These are phyloP conservation scores for Anableps anableps DNA, from an alignment of 2,797 vertebrate genomes.

Conservation along the genomic window DNA sequence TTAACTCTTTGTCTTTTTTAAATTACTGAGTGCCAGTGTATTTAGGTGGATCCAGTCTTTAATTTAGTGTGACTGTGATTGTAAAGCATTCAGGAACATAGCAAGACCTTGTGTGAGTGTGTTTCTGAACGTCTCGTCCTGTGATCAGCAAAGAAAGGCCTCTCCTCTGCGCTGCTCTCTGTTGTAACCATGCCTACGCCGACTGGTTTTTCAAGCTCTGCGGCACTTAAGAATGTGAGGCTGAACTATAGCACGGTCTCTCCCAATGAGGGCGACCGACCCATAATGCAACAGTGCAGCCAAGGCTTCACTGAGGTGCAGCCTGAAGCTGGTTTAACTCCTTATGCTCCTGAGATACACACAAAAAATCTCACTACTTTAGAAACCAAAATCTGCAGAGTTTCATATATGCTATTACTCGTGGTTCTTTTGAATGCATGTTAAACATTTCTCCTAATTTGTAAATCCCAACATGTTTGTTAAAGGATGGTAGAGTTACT, in stretches of 20 bases:
- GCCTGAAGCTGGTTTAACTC: constrained; percentile 57
- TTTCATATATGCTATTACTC: background rate
- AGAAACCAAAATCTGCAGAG: background rate
- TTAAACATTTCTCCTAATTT: background rate
- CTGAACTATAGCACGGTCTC: constrained; percentile 60
- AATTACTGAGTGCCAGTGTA: constrained; percentile 19
- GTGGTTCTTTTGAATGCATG: background rate
- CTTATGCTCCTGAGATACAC: constrained; percentile 12
- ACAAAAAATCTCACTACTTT: background rate
- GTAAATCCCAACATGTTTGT: background rate
- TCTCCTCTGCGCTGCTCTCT: constrained; percentile 78
- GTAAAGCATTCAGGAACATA: constrained; percentile 8
- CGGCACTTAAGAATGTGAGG: constrained; percentile 74
- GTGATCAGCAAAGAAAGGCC: constrained; percentile 66
- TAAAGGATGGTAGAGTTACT: background rate
- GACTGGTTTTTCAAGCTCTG: constrained; percentile 92
- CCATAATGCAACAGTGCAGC: constrained; percentile 56
- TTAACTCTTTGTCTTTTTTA: constrained; percentile 22
- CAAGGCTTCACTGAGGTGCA: constrained; percentile 30
- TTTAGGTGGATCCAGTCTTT: constrained; percentile 23
- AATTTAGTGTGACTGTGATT: constrained; percentile 15
- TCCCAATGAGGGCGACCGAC: constrained; percentile 49
- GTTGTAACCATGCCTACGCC: constrained; percentile 79
- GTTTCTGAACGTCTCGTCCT: constrained; percentile 44
- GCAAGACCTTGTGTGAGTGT: constrained; percentile 26